Percentiles rank a stretch among this genome's conserved stretches.
These are phyloP conservation scores for Phengaris alcon DNA, from an alignment of 2,888 invertebrate genomes.

Conservation along the genomic window DNA sequence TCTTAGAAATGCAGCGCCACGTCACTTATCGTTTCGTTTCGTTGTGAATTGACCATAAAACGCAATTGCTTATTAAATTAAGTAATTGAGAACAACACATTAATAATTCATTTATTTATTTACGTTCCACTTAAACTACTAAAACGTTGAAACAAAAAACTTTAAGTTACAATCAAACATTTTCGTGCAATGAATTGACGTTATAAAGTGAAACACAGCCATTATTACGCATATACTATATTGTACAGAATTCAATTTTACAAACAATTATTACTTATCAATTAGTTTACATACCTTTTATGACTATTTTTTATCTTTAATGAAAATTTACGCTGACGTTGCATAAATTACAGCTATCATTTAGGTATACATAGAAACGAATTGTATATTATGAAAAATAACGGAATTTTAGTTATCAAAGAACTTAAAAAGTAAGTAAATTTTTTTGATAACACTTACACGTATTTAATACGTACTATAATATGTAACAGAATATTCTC, in stretches of 20 bases:
- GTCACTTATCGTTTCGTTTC: too few species aligned
- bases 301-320: neutral
- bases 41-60: too few species aligned
- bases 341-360: conserved; percentile 1
- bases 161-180: conserved; percentile 66
- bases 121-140: conserved; percentile 72
- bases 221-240: conserved; percentile 51
- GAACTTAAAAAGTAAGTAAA: too few species aligned
- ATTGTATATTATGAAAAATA: too few species aligned
- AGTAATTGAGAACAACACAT: conserved; percentile 25
- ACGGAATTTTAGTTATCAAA: too few species aligned
- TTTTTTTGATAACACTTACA: too few species aligned
- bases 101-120: conserved; percentile 56
- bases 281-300: neutral
- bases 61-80: neutral
- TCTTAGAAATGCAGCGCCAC: too few species aligned
- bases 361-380: neutral
- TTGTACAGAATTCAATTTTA: conserved; percentile 26
- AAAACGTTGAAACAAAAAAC: conserved; percentile 57
- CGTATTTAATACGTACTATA: too few species aligned
- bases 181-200: conserved; percentile 77
- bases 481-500: too few species aligned
- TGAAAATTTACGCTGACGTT: neutral
- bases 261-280: conserved; percentile 20
- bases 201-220: conserved; percentile 78